These are phyloP conservation scores for Pangasianodon gigas DNA, from an alignment of 2,113 vertebrate genomes.

Conservation along the genomic window DNA sequence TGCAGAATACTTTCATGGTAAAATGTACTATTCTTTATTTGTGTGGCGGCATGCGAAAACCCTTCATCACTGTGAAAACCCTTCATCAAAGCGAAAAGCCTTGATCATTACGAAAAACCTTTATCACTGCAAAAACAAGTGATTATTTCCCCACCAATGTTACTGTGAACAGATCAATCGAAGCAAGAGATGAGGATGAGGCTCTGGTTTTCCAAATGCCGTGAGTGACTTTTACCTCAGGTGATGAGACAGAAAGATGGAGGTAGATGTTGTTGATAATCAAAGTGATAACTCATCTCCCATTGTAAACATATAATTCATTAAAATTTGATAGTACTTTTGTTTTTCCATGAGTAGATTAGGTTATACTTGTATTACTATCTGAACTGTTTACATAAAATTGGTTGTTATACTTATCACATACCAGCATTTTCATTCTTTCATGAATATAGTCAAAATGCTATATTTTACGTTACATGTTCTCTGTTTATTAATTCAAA, in stretches of 20 bases:
- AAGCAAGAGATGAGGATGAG: not conserved
- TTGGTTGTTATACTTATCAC: not conserved
- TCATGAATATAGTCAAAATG: not conserved
- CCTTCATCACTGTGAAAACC: not conserved
- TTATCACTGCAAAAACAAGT: not conserved
- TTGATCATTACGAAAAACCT: not conserved
- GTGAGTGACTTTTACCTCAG: not conserved
- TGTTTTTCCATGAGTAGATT: not conserved
- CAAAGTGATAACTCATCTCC: not conserved
- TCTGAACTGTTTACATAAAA: not conserved
- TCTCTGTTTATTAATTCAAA: too few species aligned
- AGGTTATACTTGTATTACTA: not conserved
- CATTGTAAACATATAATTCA: not conserved
- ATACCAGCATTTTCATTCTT: not conserved
- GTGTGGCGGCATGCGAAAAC: not conserved
- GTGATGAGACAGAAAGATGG: not conserved
- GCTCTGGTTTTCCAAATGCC: not conserved
- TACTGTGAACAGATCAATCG: not conserved
- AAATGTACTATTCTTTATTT: not conserved
- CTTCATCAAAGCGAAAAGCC: not conserved
- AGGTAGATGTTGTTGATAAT: not conserved
- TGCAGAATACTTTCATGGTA: not conserved
- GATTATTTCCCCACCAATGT: not conserved
- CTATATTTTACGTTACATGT: too few species aligned
- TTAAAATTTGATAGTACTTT: not conserved